Percentiles rank a stretch among this genome's conserved stretches.
phyloP scores from a whole-genome alignment of 1,140 invertebrate genomes.

The Cephus cinctus region DNA sequence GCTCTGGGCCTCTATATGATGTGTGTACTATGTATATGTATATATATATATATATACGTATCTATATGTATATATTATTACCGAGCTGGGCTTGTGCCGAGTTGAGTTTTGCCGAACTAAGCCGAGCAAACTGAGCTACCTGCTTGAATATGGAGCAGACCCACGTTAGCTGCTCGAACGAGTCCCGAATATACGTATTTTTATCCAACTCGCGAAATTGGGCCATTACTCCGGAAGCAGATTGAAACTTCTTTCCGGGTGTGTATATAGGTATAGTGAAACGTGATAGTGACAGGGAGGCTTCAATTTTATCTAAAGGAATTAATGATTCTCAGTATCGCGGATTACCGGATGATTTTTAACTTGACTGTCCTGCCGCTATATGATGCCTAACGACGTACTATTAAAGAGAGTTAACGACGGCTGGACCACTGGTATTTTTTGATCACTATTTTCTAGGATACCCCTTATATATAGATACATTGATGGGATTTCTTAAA shows the following conservation, averaged over 20 bases:
- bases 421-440: too few species aligned
- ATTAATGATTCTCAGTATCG: constrained; percentile 35
- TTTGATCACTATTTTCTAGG: too few species aligned
- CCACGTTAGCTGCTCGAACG: constrained; percentile 24
- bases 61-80: too few species aligned
- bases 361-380: constrained; percentile 24
- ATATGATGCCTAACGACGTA: constrained; percentile 39
- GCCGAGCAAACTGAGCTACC: constrained; percentile 17
- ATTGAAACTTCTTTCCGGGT: constrained; percentile 23
- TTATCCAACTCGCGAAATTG: constrained; percentile 28
- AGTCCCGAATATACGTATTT: constrained; percentile 22
- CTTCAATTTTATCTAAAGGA: constrained; percentile 5
- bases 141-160: constrained; percentile 24
- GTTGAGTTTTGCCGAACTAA: constrained; percentile 7
- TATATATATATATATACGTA: background rate
- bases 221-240: constrained; percentile 15
- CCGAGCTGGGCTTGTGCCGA: background rate
- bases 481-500: too few species aligned
- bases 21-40: background rate
- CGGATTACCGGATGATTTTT: constrained; percentile 32
- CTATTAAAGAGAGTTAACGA: constrained; percentile 43
- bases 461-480: too few species aligned
- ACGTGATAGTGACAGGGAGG: too few species aligned
- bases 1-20: background rate
- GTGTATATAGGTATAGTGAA: background rate